A percentile compares a stretch with the other conserved stretches of the same genome.
Conservation (phyloP, 2,888 invertebrate genomes). For the Drosophila meridionalis region DNA sequence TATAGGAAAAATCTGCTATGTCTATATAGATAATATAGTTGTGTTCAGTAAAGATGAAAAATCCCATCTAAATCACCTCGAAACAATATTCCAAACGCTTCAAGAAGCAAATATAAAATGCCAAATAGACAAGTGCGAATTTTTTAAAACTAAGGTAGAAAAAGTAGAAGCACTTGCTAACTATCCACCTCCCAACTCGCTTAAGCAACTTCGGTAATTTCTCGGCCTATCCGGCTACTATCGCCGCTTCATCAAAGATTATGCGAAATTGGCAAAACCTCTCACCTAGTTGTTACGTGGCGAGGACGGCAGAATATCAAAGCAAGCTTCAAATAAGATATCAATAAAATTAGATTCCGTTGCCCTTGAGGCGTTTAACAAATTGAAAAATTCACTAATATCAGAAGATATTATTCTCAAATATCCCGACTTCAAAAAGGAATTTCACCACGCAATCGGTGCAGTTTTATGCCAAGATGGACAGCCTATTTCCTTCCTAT, state of each 20-base stretch:
- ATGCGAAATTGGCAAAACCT: background rate
- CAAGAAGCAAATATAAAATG: background rate
- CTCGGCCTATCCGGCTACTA: too few species aligned
- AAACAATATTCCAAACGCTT: background rate
- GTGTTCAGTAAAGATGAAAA: too few species aligned
- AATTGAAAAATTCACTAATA: background rate
- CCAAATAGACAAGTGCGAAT: background rate
- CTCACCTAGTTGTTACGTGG: background rate
- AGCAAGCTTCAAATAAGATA: background rate
- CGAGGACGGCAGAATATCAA: background rate
- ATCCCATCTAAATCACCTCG: background rate
- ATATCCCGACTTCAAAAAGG: constrained; percentile 1
- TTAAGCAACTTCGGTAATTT: too few species aligned
- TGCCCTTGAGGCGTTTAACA: background rate
- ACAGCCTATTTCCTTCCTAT: background rate
- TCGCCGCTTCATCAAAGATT: too few species aligned
- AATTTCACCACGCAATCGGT: background rate
- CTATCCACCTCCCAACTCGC: too few species aligned
- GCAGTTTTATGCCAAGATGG: background rate
- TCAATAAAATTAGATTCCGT: background rate
- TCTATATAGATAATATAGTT: too few species aligned
- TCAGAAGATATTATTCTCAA: background rate
- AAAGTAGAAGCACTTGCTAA: too few species aligned
- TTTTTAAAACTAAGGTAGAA: background rate
- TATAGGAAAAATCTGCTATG: too few species aligned